Conservation (phyloP, 2,888 invertebrate genomes). For the Tenthredo notha region DNA sequence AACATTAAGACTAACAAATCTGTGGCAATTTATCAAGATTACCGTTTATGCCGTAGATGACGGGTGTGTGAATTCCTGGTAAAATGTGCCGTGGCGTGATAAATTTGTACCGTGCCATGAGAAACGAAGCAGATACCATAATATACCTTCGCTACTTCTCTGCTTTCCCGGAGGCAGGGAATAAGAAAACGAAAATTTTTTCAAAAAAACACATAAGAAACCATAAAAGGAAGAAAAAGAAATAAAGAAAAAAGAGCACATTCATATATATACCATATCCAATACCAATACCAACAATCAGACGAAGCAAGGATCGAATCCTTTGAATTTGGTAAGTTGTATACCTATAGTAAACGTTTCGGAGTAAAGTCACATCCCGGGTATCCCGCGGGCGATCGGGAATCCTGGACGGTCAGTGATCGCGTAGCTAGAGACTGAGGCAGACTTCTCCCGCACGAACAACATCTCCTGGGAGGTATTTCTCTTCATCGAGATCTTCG, state of each 20-base stretch:
- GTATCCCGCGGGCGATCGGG: conserved; percentile 38
- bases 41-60: conserved; percentile 41
- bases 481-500: conserved; percentile 65
- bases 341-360: conserved; percentile 1
- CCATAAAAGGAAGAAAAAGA: not conserved
- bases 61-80: conserved; percentile 42
- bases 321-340: not conserved
- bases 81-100: conserved; percentile 42
- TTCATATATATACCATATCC: not conserved
- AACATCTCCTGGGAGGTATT: conserved; percentile 65
- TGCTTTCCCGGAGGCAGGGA: not conserved
- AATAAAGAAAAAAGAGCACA: not conserved
- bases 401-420: conserved; percentile 43
- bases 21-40: conserved; percentile 51
- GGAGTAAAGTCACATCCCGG: conserved; percentile 46
- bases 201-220: not conserved
- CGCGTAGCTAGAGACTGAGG: conserved; percentile 39
- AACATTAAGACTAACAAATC: conserved; percentile 51
- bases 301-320: not conserved
- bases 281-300: not conserved
- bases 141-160: conserved; percentile 12
- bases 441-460: conserved; percentile 53
- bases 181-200: not conserved
- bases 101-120: conserved; percentile 33
- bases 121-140: conserved; percentile 19